A percentile compares a stretch with the other conserved stretches of the same genome.
Conservation (phyloP, 2,797 vertebrate genomes). For the Chromis chromis region DNA sequence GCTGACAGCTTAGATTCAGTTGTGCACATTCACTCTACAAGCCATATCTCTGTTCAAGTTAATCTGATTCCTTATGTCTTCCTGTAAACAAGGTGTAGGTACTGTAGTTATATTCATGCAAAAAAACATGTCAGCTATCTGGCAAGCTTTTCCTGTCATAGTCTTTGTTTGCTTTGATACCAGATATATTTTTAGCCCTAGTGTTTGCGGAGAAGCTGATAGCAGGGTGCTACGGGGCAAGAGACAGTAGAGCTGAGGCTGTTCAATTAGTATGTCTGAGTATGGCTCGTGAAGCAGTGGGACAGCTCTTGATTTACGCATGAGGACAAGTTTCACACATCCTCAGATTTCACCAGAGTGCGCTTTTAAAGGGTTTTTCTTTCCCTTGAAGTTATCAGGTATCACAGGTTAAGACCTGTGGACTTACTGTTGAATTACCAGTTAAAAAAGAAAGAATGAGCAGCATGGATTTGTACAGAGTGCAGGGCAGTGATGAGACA, state of each 20-base stretch:
- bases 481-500: background rate
- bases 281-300: slow-evolving; percentile 29
- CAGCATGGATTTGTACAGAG: slow-evolving; percentile 25
- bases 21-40: background rate
- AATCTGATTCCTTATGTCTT: background rate
- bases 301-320: slow-evolving; percentile 50
- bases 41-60: background rate
- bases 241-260: slow-evolving; percentile 47
- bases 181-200: slow-evolving; percentile 76
- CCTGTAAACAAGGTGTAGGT: slow-evolving; percentile 25
- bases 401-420: slow-evolving; percentile 5
- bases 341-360: slow-evolving; percentile 29
- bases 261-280: slow-evolving; percentile 63
- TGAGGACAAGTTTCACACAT: slow-evolving; percentile 40
- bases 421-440: background rate
- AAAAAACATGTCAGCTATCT: slow-evolving; percentile 46
- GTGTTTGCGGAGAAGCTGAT: slow-evolving; percentile 74
- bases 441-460: background rate
- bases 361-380: background rate
- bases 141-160: slow-evolving; percentile 37
- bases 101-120: slow-evolving; percentile 41
- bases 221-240: slow-evolving; percentile 60
- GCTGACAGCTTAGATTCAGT: background rate
- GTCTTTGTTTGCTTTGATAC: slow-evolving; percentile 68
- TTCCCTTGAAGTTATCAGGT: slow-evolving; percentile 15